Base-by-base conservation (phyloP, 1,140 invertebrate species). In the Augochlora pura region DNA sequence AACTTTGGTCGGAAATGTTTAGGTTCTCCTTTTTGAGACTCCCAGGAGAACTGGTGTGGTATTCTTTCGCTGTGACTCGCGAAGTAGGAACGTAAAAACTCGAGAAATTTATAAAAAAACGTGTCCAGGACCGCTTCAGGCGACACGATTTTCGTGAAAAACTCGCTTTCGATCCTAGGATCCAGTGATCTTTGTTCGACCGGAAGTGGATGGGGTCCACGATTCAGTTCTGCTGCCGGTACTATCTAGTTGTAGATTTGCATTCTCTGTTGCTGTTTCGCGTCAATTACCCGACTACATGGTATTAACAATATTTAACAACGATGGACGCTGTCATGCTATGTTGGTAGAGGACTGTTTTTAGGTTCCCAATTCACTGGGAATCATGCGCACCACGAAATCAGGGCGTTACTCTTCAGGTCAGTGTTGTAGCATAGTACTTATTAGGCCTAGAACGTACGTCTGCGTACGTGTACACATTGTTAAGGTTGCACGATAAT, bases 1-100 rank as follows among this genome's bases (percentile, higher is more conserved):
- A 84, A 72, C 80, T 72, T 85, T 83, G 74, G 82, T 87, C 85
- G 77, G 75, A 85, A 81, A 80, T 65, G 70, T 69, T 81, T 5
- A 69, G 27, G 12, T 59, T 39, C 32, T 52, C 25, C 74, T 49
- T 5, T 9, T n/a, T 21, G 49, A 14, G 21, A 8, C 21, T 77
- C 16, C 21, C 32, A 32, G 12, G 14, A 39, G n/a, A 57, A 38
- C n/a, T 49, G 21, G 16, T 46, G 25, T 21, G n/a, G 46, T 12
- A 21, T 57, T 5, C 18, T 66, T 42, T 39, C 16, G 1, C 25
- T 12, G 25, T 6, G 32, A 9, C 27, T 10, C 6, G 63, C n/a
- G 38, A n/a, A 8, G n/a, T 32, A 39, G 21, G 38, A 65, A 65
- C 63, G 63, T 23, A 42, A 65, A 65, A 39, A 65, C 14, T 23